Evolutionary conservation across 2,888 invertebrate genomes (phyloP), one percentile per base, ranked within the genome.

Genomic region (Ochropacha duplaris): DNA sequence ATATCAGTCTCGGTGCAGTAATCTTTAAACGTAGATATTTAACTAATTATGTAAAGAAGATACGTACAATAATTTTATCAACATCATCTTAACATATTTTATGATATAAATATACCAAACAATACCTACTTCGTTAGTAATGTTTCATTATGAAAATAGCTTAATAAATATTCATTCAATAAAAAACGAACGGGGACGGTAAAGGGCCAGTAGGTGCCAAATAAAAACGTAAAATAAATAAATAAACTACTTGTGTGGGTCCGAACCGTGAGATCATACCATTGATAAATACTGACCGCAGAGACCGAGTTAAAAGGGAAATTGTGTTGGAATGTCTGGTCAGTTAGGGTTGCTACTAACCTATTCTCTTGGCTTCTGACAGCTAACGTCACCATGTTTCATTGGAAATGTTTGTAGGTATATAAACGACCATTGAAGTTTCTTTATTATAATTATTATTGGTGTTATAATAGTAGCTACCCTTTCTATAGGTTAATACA

Each of bases 231-330:
- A 68, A 72, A 74, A 77, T 79, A 74, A 74, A 77, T 79, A 81
- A 81, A 80, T 81, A 81, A 76, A 78, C 77, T 79, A 77, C 69
- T 78, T 64, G 72, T 77, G 74, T 76, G 79, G 75, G 78, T 72
- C 71, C 72, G 64, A 71, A 75, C 77, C 79, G 81, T 78, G 84
- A 86, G 86, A 87, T 86, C 85, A 78, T 81, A 80, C 76, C 79
- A 79, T 82, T 85, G 86, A 86, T 87, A 86, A 87, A 78, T 79
- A 77, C 74, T 66, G 69, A 68, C 75, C 77, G 60, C 78, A 76
- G 74, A 79, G 80, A 78, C 79, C 76, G 79, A 82, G 82, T 80
- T 90, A 90, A 90, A 90, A 89, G 90, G 90, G 88, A 89, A 89
- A 86, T 87, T 85, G 86, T 90, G 89, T 90, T 78, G 87, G 86